Percentiles rank a stretch among this genome's conserved stretches.
Conservation (phyloP, 2,113 vertebrate species). For the Ardeotis arabs region DNA sequence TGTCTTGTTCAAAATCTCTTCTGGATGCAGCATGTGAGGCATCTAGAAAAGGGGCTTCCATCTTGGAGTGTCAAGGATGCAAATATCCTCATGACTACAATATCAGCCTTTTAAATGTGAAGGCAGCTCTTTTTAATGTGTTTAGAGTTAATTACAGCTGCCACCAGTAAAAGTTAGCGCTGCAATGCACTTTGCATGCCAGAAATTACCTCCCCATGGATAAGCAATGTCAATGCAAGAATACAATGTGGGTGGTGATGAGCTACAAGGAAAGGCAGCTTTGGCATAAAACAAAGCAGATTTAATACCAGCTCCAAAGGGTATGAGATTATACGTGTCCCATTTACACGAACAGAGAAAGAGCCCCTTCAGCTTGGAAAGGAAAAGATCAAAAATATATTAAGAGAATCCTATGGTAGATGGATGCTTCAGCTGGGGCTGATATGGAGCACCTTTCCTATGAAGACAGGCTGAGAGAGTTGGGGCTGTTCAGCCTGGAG, state of each 20-base stretch:
- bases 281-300: not conserved
- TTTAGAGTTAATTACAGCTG: not conserved
- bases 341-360: not conserved
- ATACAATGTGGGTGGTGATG: not conserved
- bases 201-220: not conserved
- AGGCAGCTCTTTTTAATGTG: not conserved
- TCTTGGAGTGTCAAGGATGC: not conserved
- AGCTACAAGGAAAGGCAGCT: not conserved
- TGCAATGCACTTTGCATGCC: not conserved
- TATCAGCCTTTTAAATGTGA: not conserved
- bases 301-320: not conserved
- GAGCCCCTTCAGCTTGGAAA: not conserved
- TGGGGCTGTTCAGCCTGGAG: too few relatives aligned
- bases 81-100: not conserved
- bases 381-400: not conserved
- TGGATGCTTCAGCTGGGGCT: not conserved
- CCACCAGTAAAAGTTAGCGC: not conserved
- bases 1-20: not conserved
- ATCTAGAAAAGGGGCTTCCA: not conserved
- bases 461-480: too few relatives aligned
- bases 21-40: not conserved
- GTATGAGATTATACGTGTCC: not conserved
- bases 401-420: not conserved
- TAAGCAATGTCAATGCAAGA: not conserved
- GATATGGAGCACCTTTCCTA: not conserved